These are phyloP conservation scores for Hyles vespertilio DNA, from an alignment of 1,140 invertebrate genomes.

Conservation along the genomic window DNA sequence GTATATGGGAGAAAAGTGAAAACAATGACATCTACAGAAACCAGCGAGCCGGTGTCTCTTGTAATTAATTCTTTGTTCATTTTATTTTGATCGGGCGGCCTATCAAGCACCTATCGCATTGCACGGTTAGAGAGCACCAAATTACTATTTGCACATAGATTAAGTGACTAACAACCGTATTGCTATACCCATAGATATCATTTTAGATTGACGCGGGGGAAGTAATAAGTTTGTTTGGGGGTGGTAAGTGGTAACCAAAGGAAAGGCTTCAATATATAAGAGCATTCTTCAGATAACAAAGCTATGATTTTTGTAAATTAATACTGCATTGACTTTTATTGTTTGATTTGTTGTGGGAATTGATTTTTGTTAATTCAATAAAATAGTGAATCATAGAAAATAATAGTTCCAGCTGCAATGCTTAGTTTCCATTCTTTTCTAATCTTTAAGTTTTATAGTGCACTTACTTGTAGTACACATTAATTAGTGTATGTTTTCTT, in stretches of 20 bases:
- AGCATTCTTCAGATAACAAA: conserved; percentile 33
- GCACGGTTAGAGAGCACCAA: conserved; percentile 29
- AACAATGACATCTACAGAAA: conserved; percentile 55
- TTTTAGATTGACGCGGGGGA: conserved; percentile 7
- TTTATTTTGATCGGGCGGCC: conserved; percentile 52
- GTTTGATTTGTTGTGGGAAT: conserved; percentile 19
- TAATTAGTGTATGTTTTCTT: too few relatives aligned
- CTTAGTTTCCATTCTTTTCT: too few relatives aligned
- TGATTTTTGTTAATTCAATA: conserved; percentile 6
- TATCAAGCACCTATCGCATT: conserved; percentile 59
- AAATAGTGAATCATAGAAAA: too few relatives aligned
- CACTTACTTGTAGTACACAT: too few relatives aligned
- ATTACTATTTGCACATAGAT: conserved; percentile 7
- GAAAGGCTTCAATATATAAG: conserved; percentile 44
- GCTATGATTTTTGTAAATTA: conserved; percentile 17
- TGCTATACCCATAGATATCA: conserved; percentile 10
- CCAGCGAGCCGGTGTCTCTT: conserved; percentile 52
- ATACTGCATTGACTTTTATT: conserved; percentile 9
- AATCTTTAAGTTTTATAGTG: too few relatives aligned
- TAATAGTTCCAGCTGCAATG: too few relatives aligned
- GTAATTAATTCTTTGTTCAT: conserved; percentile 54
- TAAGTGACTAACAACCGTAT: conserved; percentile 17
- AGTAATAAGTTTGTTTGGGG: conserved; percentile 23
- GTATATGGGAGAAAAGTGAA: conserved; percentile 42
- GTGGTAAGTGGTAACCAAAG: conserved; percentile 58